Evolutionary conservation across 2,797 vertebrate species (phyloP), one percentile per base, ranked within the genome.

Genomic region (Emys orbicularis): DNA sequence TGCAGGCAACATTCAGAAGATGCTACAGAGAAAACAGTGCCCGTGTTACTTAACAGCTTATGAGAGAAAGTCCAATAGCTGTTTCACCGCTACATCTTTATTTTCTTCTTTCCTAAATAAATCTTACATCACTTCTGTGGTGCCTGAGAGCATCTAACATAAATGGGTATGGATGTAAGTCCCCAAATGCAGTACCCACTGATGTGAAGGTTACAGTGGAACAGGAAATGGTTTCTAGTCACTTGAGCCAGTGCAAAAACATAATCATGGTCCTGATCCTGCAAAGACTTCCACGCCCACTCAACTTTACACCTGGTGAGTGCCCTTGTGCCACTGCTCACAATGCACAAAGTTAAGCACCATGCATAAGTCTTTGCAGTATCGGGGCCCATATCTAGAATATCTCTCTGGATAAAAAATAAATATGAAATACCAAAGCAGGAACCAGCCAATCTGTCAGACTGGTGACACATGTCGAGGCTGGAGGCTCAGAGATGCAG

Each of bases 1-100:
- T 56, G 23, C 83, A 86, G 89, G 84, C 80, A 82, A 84, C 91
- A 76, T 50, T 37, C 52, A 74, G 81, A 88, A 53, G 83, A 76
- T 23, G 34, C 4, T 15, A 79, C n/a, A 29, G 27, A 92, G 81
- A 94, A 53, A 37, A n/a, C 0, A 41, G 79, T 13, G 15, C 18
- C 53, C 27, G 0, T 84, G 1, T 52, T 54, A 5, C 16, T 59
- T 90, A 93, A 83, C 77, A 83, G 77, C 84, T 86, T 34, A 84
- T 86, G 84, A 57, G 79, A 81, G 77, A 88, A 87, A 84, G 49
- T 41, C 49, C 27, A 37, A 37, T 34, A 34, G n/a, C 59, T 12
- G 16, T 53, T 83, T 80, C 85, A 23, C 90, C 87, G 82, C 50
- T 25, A 54, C 37, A 5, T 76, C 81, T 84, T 61, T 50, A 57